These are phyloP conservation scores for Aromia moschata DNA, from an alignment of 2,888 invertebrate genomes.

Conservation along the genomic window DNA sequence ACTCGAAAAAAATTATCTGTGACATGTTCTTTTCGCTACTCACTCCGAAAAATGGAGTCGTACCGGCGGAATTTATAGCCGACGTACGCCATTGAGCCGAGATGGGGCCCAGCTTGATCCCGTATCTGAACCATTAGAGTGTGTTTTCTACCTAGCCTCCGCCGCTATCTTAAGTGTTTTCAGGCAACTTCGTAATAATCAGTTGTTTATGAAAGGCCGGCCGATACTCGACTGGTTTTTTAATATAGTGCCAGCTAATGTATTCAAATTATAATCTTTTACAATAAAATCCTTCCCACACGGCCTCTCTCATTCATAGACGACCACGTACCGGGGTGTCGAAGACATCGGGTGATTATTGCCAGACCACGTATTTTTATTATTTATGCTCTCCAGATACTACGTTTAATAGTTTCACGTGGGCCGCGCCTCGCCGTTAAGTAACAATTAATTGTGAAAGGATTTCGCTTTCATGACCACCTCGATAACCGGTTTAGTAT, in stretches of 20 bases:
- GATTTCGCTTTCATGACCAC: too few species aligned
- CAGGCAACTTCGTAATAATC: slow-evolving; percentile 33
- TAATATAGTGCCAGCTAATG: slow-evolving; percentile 33
- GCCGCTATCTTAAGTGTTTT: slow-evolving; percentile 35
- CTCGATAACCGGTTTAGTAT: too few species aligned
- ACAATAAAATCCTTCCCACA: slow-evolving; percentile 36
- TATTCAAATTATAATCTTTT: slow-evolving; percentile 38
- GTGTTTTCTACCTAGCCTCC: slow-evolving; percentile 32
- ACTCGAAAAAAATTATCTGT: neutral
- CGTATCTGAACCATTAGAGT: slow-evolving; percentile 38
- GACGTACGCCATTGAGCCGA: slow-evolving; percentile 22
- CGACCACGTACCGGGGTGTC: slow-evolving; percentile 10
- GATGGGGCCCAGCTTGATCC: slow-evolving; percentile 33
- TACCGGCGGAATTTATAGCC: slow-evolving; percentile 11
- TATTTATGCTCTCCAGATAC: too few species aligned
- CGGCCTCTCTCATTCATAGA: slow-evolving; percentile 36
- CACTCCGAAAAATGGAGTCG: neutral
- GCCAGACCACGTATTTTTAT: neutral
- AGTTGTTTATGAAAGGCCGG: slow-evolving; percentile 36
- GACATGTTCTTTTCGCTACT: neutral
- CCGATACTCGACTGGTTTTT: slow-evolving; percentile 23
- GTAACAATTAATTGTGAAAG: too few species aligned
- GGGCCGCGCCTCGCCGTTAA: too few species aligned
- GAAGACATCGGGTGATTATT: neutral
- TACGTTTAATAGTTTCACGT: too few species aligned